phyloP scores from a whole-genome alignment of 2,113 vertebrate genomes.

The Pedetes capensis region DNA sequence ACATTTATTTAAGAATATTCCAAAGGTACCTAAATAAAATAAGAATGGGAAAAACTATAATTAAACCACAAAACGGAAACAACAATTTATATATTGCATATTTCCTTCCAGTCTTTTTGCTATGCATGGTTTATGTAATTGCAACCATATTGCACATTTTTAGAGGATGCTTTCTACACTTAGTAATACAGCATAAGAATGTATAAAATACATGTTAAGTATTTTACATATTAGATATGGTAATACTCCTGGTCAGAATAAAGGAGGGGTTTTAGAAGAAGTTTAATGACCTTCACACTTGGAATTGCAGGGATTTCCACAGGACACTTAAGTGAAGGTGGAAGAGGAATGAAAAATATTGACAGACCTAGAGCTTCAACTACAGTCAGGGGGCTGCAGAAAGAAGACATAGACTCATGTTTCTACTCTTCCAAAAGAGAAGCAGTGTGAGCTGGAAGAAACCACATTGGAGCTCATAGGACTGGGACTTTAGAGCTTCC shows the following conservation, averaged over 20 bases:
- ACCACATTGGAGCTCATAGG: not conserved
- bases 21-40: constrained; percentile 10
- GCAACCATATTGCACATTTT: not conserved
- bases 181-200: not conserved
- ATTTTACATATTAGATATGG: not conserved
- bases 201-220: too few species aligned
- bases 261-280: not conserved
- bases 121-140: constrained; percentile 7
- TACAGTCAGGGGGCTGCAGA: not conserved
- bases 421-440: not conserved
- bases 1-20: constrained; percentile 6
- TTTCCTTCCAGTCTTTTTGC: not conserved
- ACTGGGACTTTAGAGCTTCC: not conserved
- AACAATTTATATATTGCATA: not conserved
- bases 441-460: not conserved
- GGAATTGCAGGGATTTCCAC: not conserved
- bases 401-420: not conserved
- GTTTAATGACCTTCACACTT: not conserved
- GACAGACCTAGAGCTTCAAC: not conserved
- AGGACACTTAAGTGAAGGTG: not conserved
- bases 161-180: not conserved
- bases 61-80: not conserved
- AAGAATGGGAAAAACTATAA: not conserved
- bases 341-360: not conserved
- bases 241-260: not conserved